Evolutionary conservation across 2,797 vertebrate species (phyloP), one percentile per base, ranked within the genome.

Genomic region (Parauchenoglanis ngamensis): DNA sequence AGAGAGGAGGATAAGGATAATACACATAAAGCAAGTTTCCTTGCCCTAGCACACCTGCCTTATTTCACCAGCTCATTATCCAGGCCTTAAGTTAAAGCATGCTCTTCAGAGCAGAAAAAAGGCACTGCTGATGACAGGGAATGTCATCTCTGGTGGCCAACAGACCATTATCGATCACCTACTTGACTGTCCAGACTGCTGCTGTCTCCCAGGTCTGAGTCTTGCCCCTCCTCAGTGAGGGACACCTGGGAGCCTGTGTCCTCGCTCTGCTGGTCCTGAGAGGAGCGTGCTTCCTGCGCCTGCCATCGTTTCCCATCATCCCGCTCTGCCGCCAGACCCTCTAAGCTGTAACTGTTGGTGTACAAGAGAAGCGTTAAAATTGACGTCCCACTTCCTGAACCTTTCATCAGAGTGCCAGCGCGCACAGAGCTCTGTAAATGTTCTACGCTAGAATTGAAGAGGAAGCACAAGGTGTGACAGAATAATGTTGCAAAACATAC

Each of bases 311-410:
- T 96, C 77, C 92, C 94, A 83, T 95, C 94, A 11, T 94, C 94
- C 49, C 94, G 90, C 59, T 89, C 96, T 59, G 95, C 96, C 12
- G 96, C 94, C 89, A 99, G 96, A 65, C 97, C 98, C 95, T 99
- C 98, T 40, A 99, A 92, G 92, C 98, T 99, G 95, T 97, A 99
- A 96, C 98, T 99, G 91, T 90, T 88, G 93, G 13, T 23, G 21
- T 54, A 54, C 63, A 68, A 68, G 72, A 92, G 49, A 86, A 90
- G 72, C 31, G 35, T 59, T 54, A 57, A 68, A 19, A 67, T 28
- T 21, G 2, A 40, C 23, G 19, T 15, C 23, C 59, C 59, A n/a
- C 15, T 52, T 59, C 21, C 23, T 46, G 56, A 56, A 28, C 28
- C 21, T 23, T 49, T 1, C 44, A 65, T 61, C n/a, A 79, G 65